Base-by-base conservation (phyloP, 2,888 invertebrate species). In the Aproaerema taeniolella region DNA sequence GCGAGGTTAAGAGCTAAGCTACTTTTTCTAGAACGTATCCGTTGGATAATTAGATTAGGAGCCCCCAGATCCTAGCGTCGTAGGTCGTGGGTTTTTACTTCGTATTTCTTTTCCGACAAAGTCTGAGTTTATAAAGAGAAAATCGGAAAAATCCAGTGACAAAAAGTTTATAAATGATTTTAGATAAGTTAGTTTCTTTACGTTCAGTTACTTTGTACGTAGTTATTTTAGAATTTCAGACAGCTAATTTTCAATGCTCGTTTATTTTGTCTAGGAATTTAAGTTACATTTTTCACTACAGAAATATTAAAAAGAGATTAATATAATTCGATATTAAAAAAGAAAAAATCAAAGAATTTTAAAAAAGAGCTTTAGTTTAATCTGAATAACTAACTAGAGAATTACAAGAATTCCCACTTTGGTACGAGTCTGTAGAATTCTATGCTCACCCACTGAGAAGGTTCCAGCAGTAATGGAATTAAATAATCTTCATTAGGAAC, bases 21-120 rank as follows among this genome's bases (percentile, higher is more conserved):
- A 31, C 15, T 74, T 77, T 76, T 70, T 66, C 60, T 77, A 71
- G 67, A 69, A 63, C 61, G 52, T 56, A 28, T 38, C 36, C 29
- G 52, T 52, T 53, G 67, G 69, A 71, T 79, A 81, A 82, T 80
- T 79, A 77, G 70, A 82, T 81, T 79, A 79, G 67, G 65, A 56
- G 63, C 58, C 62, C 54, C 60, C 57, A 57, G 55, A 53, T 54
- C 53, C 55, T 45, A 51, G 43, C 54, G 46, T 45, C 57, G 57
- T 48, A 52, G 42, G 58, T 52, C 55, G n/a, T 50, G 52, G 58
- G 52, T 46, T 42, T 41, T 45, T 47, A 49, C 50, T 51, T 49
- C 53, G 53, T 56, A 58, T 54, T 55, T 46, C 43, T 49, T 50
- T n/a, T 47, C 52, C 50, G 51, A 49, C 53, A 54, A 53, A 45